Percentiles rank a stretch among this genome's conserved stretches.
Conservation (phyloP, 2,797 vertebrate species). For the Tenualosa thibaudeaui region DNA sequence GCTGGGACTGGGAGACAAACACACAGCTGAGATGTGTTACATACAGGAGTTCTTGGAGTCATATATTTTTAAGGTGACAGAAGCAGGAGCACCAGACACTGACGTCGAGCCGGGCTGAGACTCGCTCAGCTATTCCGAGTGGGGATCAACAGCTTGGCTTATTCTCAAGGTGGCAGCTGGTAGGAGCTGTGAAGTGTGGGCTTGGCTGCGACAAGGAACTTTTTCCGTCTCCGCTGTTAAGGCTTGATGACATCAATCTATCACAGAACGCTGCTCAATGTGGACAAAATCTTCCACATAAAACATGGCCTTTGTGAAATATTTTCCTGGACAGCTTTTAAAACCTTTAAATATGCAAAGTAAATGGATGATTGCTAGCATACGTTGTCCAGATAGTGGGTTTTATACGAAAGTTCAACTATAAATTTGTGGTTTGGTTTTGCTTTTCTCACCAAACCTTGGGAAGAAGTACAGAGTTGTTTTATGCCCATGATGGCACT, state of each 20-base stretch:
- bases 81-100: background rate
- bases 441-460: background rate
- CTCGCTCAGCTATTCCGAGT: background rate
- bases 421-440: background rate
- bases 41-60: background rate
- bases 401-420: background rate
- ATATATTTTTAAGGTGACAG: background rate
- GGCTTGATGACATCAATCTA: slow-evolving; percentile 18
- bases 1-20: background rate
- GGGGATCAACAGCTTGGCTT: background rate
- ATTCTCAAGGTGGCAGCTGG: background rate
- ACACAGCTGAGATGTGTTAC: background rate
- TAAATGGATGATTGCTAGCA: slow-evolving; percentile 1
- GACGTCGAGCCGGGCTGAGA: background rate
- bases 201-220: background rate
- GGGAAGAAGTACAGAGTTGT: background rate
- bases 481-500: background rate
- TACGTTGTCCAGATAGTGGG: background rate
- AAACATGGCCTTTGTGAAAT: background rate
- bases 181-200: background rate
- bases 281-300: slow-evolving; percentile 16
- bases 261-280: background rate
- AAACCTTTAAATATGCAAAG: background rate
- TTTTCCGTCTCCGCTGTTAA: background rate
- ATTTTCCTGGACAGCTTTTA: background rate